Base-by-base conservation (phyloP, 1,140 invertebrate species). In the Cherax destructor region DNA sequence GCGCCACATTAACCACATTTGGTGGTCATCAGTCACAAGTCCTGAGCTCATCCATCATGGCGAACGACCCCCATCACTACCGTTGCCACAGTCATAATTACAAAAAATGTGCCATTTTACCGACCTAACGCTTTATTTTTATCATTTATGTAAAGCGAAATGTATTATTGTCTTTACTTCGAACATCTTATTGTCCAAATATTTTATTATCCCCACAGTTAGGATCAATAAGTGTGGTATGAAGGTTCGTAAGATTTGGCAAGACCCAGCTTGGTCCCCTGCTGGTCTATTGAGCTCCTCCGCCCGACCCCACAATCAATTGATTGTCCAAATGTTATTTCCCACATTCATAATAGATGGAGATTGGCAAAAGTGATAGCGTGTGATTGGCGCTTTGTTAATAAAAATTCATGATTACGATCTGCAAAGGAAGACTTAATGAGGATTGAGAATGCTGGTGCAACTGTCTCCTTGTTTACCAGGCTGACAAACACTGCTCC, bases 261-360 rank as follows among this genome's bases (percentile, higher is more conserved):
- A 69, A 69, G 13, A 18, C 21, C 21, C 13, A 5, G 5, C 18
- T 4, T 72, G 84, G 84, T 72, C 30, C 84, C 84, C 50, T 41
- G 84, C 69, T 72, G 84, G 52, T 86, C 84, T 76, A 86, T 77
- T 86, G 72, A 86, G 84, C 52, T 76, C 50, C 83, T 72, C 11
- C 69, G 56, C 47, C 61, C 49, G 69, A 74, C 69, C 30, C 72
- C 84, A 30, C 69, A 76, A 72, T 47, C 69, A 47, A 86, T 72
- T 77, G 84, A 86, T 77, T 86, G 84, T 76, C 47, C 49, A n/a
- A 86, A 65, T 86, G 84, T 86, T 77, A 59, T 86, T 86, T 77
- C 84, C n/a, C 69, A 76, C 30, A 76, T 61, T 77, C 72, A 86
- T 86, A 76, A 86, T 86, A 24, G 84, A 59, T 56, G 30, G 21